These are phyloP conservation scores for Ochlodes sylvanus DNA, from an alignment of 2,888 invertebrate species.

Conservation along the genomic window DNA sequence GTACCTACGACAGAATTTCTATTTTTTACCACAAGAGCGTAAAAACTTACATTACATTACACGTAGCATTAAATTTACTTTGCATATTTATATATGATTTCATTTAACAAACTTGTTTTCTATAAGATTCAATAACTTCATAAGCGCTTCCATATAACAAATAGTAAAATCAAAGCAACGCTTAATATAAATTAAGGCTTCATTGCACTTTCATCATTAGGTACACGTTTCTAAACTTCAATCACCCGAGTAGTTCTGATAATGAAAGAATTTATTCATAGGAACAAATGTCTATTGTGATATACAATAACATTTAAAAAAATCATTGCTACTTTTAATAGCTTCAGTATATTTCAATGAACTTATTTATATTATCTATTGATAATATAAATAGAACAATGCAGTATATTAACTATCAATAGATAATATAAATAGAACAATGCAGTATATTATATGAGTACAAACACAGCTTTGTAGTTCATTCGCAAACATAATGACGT, in stretches of 20 bases:
- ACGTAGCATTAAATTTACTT: neutral
- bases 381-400: no score
- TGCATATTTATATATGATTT: neutral
- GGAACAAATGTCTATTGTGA: neutral
- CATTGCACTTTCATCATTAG: conserved; percentile 6
- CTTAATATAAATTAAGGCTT: conserved; percentile 3
- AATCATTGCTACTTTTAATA: neutral
- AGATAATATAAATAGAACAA: no score
- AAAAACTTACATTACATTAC: neutral
- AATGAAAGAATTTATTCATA: conserved; percentile 12
- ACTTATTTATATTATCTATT: no score
- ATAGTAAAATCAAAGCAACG: neutral
- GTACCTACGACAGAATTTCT: neutral
- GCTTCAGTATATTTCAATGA: neutral
- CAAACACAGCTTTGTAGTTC: neutral
- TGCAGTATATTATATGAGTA: neutral
- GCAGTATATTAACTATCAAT: neutral
- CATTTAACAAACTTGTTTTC: neutral
- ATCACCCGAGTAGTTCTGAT: neutral
- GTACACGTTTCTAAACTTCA: neutral
- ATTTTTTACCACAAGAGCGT: neutral
- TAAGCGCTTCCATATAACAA: neutral
- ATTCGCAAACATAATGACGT: neutral
- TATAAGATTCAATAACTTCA: neutral
- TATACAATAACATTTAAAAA: neutral